Percentiles rank a stretch among this genome's conserved stretches.
Conservation (phyloP, 2,888 invertebrate genomes). For the Chironomus tentans region DNA sequence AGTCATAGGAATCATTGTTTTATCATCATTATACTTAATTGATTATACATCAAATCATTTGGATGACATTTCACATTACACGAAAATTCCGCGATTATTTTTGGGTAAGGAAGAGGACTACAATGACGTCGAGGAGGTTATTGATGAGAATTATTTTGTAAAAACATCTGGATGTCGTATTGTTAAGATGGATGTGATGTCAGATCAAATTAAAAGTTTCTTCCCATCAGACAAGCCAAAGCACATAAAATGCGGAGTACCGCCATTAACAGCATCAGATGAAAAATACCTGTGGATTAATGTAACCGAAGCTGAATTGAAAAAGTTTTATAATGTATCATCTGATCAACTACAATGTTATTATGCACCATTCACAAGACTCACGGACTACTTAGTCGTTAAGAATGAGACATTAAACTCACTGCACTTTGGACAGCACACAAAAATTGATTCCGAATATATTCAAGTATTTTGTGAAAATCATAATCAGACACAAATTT, state of each 20-base stretch:
- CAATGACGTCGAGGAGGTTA: background rate
- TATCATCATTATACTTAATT: constrained; percentile 19
- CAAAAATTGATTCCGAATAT: constrained; percentile 53
- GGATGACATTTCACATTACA: background rate
- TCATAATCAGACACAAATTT: constrained; percentile 43
- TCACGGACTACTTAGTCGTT: constrained; percentile 33
- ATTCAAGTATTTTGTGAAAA: constrained; percentile 55
- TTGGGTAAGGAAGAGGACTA: constrained; percentile 1
- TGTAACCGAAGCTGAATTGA: constrained; percentile 34
- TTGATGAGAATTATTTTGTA: constrained; percentile 23
- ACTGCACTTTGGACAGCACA: constrained; percentile 30
- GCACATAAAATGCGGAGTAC: constrained; percentile 33
- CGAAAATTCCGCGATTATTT: background rate
- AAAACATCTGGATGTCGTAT: constrained; percentile 19
- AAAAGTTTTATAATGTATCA: constrained; percentile 33
- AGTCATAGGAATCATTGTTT: constrained; percentile 5
- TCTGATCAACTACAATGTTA: constrained; percentile 34
- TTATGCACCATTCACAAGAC: constrained; percentile 35
- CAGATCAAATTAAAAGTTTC: constrained; percentile 13
- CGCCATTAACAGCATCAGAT: constrained; percentile 33
- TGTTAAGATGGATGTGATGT: constrained; percentile 21
- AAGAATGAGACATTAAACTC: constrained; percentile 31
- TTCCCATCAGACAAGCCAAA: constrained; percentile 18
- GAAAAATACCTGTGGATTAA: constrained; percentile 34
- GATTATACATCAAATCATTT: constrained; percentile 9